Base-by-base conservation (phyloP, 2,888 invertebrate species). In the Campoplex nolae region DNA sequence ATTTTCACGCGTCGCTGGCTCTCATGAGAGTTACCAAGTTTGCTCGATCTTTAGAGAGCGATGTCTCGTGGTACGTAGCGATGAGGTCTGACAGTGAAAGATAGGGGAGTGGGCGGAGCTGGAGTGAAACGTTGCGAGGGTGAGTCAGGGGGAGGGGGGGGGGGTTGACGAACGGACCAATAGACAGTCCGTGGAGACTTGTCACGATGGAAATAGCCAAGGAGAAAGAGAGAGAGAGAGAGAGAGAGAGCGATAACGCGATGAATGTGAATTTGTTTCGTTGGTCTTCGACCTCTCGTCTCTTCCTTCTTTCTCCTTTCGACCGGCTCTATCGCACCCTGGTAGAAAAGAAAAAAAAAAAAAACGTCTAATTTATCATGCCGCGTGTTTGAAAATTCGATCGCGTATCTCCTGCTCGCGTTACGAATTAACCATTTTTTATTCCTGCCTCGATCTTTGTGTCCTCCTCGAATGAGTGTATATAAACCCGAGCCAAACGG, bases 401-500 rank as follows among this genome's bases (percentile, higher is more conserved):
- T 70, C 82, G 75, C 23, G n/a, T 54, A 51, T 35, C n/a, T 28
- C 32, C 16, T n/a, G n/a, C n/a, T 28, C 67, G 62, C 45, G 51
- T 51, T 45, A 23, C 16, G 82, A 65, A 65, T 79, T 48, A 58
- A 42, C 45, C 28, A 73, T 76, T 70, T 65, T 74, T 23, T 23
- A 23, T 23, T 73, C 38, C 70, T 42, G 54, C n/a, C 7, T 16
- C 32, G 28, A 1, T 45, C 45, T 65, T 32, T 51, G n/a, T 28
- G 28, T 32, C 51, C n/a, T 4, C n/a, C 62, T 16, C 16, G n/a
- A 35, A 23, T 42, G 65, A 42, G 16, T 32, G 13, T 38, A 70
- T 23, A 73, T 38, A 56, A 51, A 58, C 62, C 3, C 62, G 79
- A 76, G 85, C 88, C 87, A 88, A 88, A 51, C 82, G 84, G 85